Evolutionary conservation across 1,140 invertebrate genomes (phyloP).

Genomic region (Hycleus phaleratus): DNA sequence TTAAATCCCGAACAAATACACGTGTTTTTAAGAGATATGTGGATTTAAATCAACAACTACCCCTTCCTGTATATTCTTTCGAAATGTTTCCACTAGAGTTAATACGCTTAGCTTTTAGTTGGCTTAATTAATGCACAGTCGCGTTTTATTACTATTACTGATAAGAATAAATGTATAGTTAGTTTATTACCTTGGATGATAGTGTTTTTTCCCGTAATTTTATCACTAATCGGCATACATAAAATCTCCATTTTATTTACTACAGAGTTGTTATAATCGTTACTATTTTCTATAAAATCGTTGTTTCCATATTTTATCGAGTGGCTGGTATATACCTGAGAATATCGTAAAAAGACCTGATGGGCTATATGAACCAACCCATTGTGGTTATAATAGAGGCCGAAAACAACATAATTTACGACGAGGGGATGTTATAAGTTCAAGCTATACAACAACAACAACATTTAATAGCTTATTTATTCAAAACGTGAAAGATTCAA

Average conservation of each 20-base stretch:
- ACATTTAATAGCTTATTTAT: constrained; percentile 43
- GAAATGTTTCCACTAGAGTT: too few species aligned
- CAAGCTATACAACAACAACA: constrained; percentile 30
- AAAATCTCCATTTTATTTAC: constrained; percentile 11
- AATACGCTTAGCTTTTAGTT: too few species aligned
- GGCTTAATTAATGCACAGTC: too few species aligned
- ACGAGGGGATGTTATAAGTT: constrained; percentile 28
- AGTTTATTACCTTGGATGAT: too few species aligned
- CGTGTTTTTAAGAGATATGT: too few species aligned
- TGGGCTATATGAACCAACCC: constrained; percentile 7
- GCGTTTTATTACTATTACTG: too few species aligned
- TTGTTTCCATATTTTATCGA: constrained; percentile 12
- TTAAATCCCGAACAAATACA: too few species aligned
- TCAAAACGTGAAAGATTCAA: constrained; percentile 42
- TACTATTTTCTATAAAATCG: constrained; percentile 11
- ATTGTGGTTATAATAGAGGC: constrained; percentile 24
- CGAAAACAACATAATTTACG: constrained; percentile 41
- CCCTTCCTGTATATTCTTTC: too few species aligned
- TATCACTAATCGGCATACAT: neutral
- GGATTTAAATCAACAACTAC: too few species aligned
- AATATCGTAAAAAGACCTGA: neutral
- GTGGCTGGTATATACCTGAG: constrained; percentile 1
- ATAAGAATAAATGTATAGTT: too few species aligned
- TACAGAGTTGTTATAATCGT: constrained; percentile 6
- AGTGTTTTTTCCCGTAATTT: too few species aligned